Conservation (phyloP, 2,797 vertebrate genomes). For the Rhinatrema bivittatum region DNA sequence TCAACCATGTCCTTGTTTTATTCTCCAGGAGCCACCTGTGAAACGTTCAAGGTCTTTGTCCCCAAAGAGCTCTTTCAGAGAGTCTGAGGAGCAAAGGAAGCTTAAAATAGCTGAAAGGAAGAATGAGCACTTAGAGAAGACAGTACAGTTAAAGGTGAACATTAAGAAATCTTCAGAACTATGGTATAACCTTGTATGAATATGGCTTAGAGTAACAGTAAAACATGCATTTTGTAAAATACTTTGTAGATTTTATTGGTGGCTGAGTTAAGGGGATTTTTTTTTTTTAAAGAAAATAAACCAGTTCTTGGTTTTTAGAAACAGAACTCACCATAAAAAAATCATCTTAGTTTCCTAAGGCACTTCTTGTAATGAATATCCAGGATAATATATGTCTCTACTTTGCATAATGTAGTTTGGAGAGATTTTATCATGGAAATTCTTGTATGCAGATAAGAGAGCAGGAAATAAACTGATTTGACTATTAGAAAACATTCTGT, state of each 20-base stretch:
- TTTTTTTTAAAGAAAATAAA: no score
- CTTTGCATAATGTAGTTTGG: no score
- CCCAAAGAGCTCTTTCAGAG: constrained; percentile 64
- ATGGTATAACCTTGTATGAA: constrained; percentile 23
- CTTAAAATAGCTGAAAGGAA: constrained; percentile 63
- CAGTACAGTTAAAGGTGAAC: constrained; percentile 78
- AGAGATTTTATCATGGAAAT: no score
- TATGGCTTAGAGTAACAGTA: constrained; percentile 31
- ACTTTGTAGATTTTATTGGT: constrained; percentile 15
- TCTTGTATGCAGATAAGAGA: no score
- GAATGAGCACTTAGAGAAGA: constrained; percentile 76
- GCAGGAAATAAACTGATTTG: no score
- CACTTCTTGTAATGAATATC: no score
- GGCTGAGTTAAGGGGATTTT: no score
- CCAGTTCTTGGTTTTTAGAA: no score
- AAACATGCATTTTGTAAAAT: constrained; percentile 27
- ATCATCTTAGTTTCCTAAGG: no score
- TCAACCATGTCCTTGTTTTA: constrained; percentile 74
- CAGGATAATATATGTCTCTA: no score
- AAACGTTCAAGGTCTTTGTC: constrained; percentile 88
- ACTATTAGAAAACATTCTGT: no score
- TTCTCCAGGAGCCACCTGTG: constrained; percentile 81
- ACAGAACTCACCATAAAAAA: no score
- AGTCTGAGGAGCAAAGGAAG: constrained; percentile 49
- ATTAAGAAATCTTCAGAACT: constrained; percentile 23